Conservation (phyloP, 2,888 invertebrate species). For the Agrotis clavis region DNA sequence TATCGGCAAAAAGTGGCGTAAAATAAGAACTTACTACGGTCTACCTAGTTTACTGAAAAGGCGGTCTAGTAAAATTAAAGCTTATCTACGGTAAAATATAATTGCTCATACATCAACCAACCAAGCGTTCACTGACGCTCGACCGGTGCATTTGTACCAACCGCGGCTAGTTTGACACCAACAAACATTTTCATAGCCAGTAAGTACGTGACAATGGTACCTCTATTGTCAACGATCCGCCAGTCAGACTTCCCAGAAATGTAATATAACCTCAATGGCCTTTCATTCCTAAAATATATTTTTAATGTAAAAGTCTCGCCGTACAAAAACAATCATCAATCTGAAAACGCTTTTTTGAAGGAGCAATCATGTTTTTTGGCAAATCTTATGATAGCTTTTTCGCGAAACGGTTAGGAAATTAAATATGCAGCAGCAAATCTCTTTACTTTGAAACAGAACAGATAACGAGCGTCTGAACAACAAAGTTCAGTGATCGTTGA, state of each 20-base stretch:
- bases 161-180: slow-evolving; percentile 52
- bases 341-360: slow-evolving; percentile 41
- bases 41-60: slow-evolving; percentile 44
- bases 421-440: slow-evolving; percentile 13
- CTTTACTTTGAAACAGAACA: slow-evolving; percentile 10
- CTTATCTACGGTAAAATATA: slow-evolving; percentile 63
- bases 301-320: slow-evolving; percentile 27
- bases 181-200: slow-evolving; percentile 37
- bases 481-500: slow-evolving; percentile 19
- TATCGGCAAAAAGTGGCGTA: slow-evolving; percentile 47
- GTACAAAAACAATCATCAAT: slow-evolving; percentile 43
- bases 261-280: slow-evolving; percentile 48
- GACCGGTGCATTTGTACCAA: slow-evolving; percentile 49
- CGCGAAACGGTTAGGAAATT: slow-evolving; percentile 5
- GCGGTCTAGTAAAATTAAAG: slow-evolving; percentile 53
- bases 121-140: slow-evolving; percentile 59
- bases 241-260: slow-evolving; percentile 56
- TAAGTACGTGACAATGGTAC: slow-evolving; percentile 47
- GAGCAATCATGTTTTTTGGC: slow-evolving; percentile 51
- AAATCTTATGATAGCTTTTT: slow-evolving; percentile 19
- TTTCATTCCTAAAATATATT: slow-evolving; percentile 49
- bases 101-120: slow-evolving; percentile 65
- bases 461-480: slow-evolving; percentile 2
- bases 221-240: slow-evolving; percentile 51
- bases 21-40: slow-evolving; percentile 50